Base-by-base conservation (phyloP, 2,888 invertebrate genomes). In the Scaptomyza polygonia region DNA sequence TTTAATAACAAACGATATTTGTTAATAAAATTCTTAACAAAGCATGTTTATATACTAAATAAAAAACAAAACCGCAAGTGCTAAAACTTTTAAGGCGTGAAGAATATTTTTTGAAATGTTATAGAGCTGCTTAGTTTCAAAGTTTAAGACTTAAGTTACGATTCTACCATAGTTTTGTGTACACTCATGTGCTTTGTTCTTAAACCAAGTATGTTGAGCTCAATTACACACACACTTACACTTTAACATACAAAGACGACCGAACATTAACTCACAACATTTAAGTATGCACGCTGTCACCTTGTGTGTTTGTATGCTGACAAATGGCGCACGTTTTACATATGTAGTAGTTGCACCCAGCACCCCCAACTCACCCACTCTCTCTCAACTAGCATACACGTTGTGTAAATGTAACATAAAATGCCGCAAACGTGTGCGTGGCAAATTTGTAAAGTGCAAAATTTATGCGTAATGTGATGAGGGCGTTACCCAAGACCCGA, bases 371-470 rank as follows among this genome's bases (percentile, higher is more conserved):
- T 16, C 16, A n/a, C n/a, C n/a, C n/a, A n/a, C n/a, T n/a, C 36
- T 7, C 14, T 14, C 43, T 9, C 49, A 32, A 7, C 39, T 5
- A 43, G 32, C 44, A 45, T 51, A 57, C 57, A 54, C 48, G 57
- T 57, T 83, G 78, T 68, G 80, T 70, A 79, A 77, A 75, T 81
- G 85, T 86, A 80, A 77, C 85, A 84, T 72, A 86, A 88, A 88
- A 86, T 86, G 88, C 85, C 83, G 65, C 83, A 88, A 84, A 86
- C 85, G 83, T 86, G 87, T 84, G 84, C 84, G 82, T 87, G 88
- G 88, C 73, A 88, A 85, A 85, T 85, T 85, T 85, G 88, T 85
- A 87, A 88, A 85, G 79, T 88, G 72, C 88, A 85, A 87, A 85
- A 88, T 87, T 81, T 85, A 85, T 85, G 85, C 88, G 88, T 85